Evolutionary conservation across 2,888 invertebrate species (phyloP), one percentile per base, ranked within the genome.

Genomic region (Lamellibrachia satsuma): DNA sequence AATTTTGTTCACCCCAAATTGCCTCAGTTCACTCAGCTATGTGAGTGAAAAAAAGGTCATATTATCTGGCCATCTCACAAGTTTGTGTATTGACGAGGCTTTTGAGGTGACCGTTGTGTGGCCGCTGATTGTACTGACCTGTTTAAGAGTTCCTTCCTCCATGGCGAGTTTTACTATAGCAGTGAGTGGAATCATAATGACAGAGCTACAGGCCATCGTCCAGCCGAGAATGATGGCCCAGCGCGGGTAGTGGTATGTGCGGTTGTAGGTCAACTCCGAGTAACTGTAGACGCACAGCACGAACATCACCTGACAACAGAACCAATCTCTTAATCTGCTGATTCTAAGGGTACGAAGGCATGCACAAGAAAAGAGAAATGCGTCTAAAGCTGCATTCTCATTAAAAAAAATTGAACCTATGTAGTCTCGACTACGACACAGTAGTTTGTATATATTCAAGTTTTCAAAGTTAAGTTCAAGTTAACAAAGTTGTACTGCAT

Each of bases 201-300:
- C 91, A 15, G 94, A 93, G 52, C 91, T 91, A 90, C 92, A 93
- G 75, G 94, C 94, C 90, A 94, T 90, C 39, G 91, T 90, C 96
- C 96, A 96, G 7, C 96, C 96, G 6, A 96, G 93, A 11, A 92
- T 95, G 52, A 96, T 95, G 0, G 96, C 95, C 97, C 97, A 97
- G 1, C 94, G 91, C 0, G 97, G 97, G 94, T 97, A 97, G 51
- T 95, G 93, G 95, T 97, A 97, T 3, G 94, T 95, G 7, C 96
- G 93, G 11, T 94, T 94, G 94, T 96, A 96, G 27, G 94, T 94
- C 93, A 96, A 93, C 93, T 96, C 96, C 1, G 95, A 95, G 93
- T 96, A 96, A 92, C 95, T 95, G 91, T 95, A 95, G 9, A 95
- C 94, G 93, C 95, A 95, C 94, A 96, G 93, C 0, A 95, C 93